These are phyloP conservation scores for Paralichthys olivaceus DNA, from an alignment of 2,113 vertebrate genomes.

Conservation along the genomic window DNA sequence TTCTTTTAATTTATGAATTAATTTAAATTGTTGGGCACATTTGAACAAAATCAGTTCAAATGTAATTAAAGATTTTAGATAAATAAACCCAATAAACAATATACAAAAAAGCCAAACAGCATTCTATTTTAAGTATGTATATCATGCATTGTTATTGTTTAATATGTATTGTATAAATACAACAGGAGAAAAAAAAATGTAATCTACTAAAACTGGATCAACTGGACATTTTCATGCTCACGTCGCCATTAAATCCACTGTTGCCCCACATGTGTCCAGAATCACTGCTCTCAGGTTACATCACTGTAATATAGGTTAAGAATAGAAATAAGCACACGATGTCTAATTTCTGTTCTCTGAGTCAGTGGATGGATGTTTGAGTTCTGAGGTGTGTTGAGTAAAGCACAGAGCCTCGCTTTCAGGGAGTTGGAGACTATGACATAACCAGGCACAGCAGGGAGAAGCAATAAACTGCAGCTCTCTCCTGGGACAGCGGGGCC, in stretches of 20 bases:
- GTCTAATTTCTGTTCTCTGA: constrained; percentile 25
- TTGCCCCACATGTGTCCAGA: neutral
- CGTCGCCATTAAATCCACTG: no score
- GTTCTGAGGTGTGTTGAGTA: constrained; percentile 51
- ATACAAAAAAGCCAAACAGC: neutral
- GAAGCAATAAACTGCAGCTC: constrained; percentile 69
- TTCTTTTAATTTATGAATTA: neutral
- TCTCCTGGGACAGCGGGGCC: constrained; percentile 62
- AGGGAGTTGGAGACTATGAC: constrained; percentile 71
- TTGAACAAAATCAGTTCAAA: neutral
- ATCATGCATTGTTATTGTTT: neutral
- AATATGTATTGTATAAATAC: neutral
- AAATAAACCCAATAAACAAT: no score
- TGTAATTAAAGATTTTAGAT: neutral
- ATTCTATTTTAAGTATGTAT: neutral
- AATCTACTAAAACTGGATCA: no score
- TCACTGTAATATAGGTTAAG: neutral
- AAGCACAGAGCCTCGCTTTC: constrained; percentile 49
- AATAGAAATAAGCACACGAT: neutral
- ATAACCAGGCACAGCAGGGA: constrained; percentile 76
- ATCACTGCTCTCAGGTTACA: neutral
- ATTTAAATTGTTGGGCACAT: neutral
- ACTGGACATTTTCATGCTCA: no score
- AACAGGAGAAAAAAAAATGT: neutral
- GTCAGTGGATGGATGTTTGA: constrained; percentile 12